Evolutionary conservation across 2,888 invertebrate species (phyloP).

Genomic region (Operophtera brumata): DNA sequence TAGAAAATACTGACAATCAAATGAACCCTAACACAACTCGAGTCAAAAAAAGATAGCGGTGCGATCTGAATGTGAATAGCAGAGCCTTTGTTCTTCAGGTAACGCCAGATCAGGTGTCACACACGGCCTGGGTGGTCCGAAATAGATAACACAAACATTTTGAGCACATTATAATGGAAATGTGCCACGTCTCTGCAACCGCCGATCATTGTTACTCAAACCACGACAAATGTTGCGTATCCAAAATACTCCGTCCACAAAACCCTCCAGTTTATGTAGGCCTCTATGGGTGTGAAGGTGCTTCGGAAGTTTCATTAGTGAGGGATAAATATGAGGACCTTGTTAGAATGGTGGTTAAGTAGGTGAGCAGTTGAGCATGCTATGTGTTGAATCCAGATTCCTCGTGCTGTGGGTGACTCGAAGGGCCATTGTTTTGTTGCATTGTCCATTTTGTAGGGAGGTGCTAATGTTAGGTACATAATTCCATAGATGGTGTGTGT

Average conservation of each 20-base stretch:
- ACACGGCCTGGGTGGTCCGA: constrained; percentile 69
- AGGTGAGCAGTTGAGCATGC: constrained; percentile 47
- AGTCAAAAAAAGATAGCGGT: constrained; percentile 37
- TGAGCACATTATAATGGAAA: constrained; percentile 77
- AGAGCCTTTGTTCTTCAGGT: constrained; percentile 68
- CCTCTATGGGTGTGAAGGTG: constrained; percentile 9
- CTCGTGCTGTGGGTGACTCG: constrained; percentile 33
- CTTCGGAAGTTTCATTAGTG: not conserved
- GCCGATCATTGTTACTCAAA: constrained; percentile 59
- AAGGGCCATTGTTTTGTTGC: constrained; percentile 39
- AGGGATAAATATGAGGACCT: constrained; percentile 33
- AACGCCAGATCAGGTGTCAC: constrained; percentile 69
- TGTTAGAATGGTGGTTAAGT: constrained; percentile 40
- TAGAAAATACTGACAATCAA: constrained; percentile 20
- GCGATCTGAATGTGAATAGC: constrained; percentile 59
- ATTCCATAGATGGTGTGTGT: not conserved
- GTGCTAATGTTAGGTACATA: constrained; percentile 33
- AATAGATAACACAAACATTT: constrained; percentile 73
- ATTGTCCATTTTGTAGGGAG: constrained; percentile 35
- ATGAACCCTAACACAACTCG: constrained; percentile 32
- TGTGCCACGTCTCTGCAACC: constrained; percentile 57
- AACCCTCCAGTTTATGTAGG: constrained; percentile 20
- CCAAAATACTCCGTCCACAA: constrained; percentile 12
- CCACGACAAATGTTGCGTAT: constrained; percentile 65
- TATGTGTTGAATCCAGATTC: constrained; percentile 61